Evolutionary conservation across 2,888 invertebrate species (phyloP).

Genomic region (Pycnomerus fuliginosus): DNA sequence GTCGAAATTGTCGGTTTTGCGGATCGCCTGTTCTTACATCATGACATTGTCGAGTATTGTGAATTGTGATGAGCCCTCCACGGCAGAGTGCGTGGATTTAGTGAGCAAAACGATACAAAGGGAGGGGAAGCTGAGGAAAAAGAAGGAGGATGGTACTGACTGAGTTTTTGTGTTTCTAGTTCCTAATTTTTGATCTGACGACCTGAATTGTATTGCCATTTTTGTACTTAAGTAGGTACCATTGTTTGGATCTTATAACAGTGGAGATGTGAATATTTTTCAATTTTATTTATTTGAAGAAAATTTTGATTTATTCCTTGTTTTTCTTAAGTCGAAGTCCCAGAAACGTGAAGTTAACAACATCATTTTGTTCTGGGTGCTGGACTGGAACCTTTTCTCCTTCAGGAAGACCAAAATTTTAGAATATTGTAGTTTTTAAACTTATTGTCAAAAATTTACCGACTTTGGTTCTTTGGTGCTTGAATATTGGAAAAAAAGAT

Average conservation of each 20-base stretch:
- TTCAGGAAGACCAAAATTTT: no score
- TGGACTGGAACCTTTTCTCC: background rate
- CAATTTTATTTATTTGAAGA: slow-evolving; percentile 16
- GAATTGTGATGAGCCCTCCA: slow-evolving; percentile 64
- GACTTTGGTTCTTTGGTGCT: no score
- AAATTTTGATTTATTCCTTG: slow-evolving; percentile 6
- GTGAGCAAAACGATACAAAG: slow-evolving; percentile 92
- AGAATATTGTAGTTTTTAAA: no score
- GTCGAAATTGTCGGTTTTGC: slow-evolving; percentile 86
- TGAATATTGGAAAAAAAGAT: no score
- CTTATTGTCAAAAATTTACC: no score
- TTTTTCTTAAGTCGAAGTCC: slow-evolving; percentile 1
- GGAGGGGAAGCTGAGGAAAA: slow-evolving; percentile 84
- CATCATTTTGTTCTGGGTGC: slow-evolving; percentile 2
- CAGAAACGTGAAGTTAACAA: background rate
- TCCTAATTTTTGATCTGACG: slow-evolving; percentile 9
- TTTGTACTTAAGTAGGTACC: slow-evolving; percentile 21
- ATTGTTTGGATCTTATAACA: no score
- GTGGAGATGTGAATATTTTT: slow-evolving; percentile 20
- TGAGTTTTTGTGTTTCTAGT: slow-evolving; percentile 25
- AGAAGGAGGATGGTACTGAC: slow-evolving; percentile 72
- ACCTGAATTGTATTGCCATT: slow-evolving; percentile 15
- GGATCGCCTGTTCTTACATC: slow-evolving; percentile 93
- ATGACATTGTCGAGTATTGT: slow-evolving; percentile 79
- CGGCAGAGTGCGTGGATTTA: slow-evolving; percentile 77